phyloP scores from a whole-genome alignment of 92 coral and sea anemone genomes.

The Epizoanthus scotinus region DNA sequence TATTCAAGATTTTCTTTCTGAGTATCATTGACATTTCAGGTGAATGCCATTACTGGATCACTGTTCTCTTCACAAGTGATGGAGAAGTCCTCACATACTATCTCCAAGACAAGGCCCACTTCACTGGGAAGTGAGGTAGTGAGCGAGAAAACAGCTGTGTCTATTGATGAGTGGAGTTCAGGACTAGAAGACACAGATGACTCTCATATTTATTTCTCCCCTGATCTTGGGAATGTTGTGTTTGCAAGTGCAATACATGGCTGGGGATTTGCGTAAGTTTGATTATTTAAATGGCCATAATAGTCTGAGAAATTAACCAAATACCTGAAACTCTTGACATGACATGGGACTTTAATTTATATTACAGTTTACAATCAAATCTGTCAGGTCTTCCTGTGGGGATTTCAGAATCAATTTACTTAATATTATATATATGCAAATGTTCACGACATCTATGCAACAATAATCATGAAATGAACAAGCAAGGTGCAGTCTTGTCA shows the following conservation, averaged over 20 bases:
- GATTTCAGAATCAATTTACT: too few species aligned
- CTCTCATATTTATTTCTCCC: slow-evolving; percentile 88
- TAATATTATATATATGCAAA: too few species aligned
- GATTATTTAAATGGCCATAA: not conserved
- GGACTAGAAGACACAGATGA: slow-evolving; percentile 96
- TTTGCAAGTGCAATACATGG: slow-evolving; percentile 97
- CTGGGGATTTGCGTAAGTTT: slow-evolving; percentile 93
- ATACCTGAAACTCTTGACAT: too few species aligned
- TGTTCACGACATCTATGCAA: too few species aligned
- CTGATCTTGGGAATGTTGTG: slow-evolving; percentile 96
- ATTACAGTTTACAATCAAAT: too few species aligned
- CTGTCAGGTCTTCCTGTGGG: too few species aligned
- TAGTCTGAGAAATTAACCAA: too few species aligned
- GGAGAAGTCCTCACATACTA: slow-evolving; percentile 72
- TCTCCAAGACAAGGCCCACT: slow-evolving; percentile 35
- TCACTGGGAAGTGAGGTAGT: slow-evolving; percentile 27
- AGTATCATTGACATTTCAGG: slow-evolving; percentile 40
- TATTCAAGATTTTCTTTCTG: not conserved
- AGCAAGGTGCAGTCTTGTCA: too few species aligned
- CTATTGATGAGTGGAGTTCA: slow-evolving; percentile 97
- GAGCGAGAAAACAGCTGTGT: slow-evolving; percentile 72
- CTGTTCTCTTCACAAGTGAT: slow-evolving; percentile 87
- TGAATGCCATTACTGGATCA: slow-evolving; percentile 93
- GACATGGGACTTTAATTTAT: too few species aligned
- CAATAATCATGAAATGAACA: too few species aligned